Evolutionary conservation across 2,888 invertebrate species (phyloP), one percentile per base, ranked within the genome.

Genomic region (Thera britannica): DNA sequence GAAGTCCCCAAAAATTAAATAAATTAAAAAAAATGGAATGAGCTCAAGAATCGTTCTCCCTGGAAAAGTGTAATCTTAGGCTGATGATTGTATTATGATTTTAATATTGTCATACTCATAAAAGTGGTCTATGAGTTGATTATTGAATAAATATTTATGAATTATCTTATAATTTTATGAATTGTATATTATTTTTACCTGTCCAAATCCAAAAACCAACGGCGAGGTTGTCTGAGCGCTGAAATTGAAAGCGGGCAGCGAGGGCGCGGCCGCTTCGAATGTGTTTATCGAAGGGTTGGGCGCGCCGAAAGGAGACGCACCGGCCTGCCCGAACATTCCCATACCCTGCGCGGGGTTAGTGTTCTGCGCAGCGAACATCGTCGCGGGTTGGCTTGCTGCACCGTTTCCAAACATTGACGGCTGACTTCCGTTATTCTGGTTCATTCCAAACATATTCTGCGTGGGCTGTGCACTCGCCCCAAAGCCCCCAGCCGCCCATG

Each of bases 171-270:
- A 38, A 38, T 38, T 38, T 5, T 5, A 38, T 5, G 3, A 38
- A 6, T 38, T 38, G 6, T 38, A 9, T 46, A 46, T 8, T 9
- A 9, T 9, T 7, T 9, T 8, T 82, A 90, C 91, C 85, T 91
- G 90, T 69, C 88, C 87, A 79, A 92, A 91, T 68, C 88, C 89
- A 68, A 91, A 90, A 35, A 90, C 79, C 12, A 77, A 81, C 2
- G 83, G 11, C 1, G 60, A 56, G 7, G 82, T 48, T 58, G 81
- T 86, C 5, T 79, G 65, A 11, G 83, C 73, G 12, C 89, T 87
- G 71, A 92, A 92, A 74, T 81, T 89, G 71, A 90, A 91, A 0
- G 86, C 75, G 0, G 83, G 71, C 7, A 79, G 67, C 5, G 83
- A 54, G 0, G 84, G 75, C 44, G 83, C 55, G 0, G 84, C 74